phyloP scores from a whole-genome alignment of 2,797 vertebrate genomes.

The Picus viridis region DNA sequence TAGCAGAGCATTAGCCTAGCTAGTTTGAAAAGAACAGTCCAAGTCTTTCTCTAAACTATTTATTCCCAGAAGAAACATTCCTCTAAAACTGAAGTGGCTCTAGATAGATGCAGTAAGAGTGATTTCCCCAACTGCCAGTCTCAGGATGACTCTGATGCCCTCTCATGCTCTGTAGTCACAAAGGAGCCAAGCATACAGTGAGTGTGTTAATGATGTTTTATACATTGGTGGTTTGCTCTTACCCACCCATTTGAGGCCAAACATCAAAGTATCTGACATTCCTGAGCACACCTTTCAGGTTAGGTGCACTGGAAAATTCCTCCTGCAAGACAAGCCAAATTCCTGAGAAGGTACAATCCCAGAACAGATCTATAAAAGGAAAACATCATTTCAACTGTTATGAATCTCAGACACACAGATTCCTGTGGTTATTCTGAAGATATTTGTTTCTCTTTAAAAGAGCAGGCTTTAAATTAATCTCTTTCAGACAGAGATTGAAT shows the following conservation, averaged over 20 bases:
- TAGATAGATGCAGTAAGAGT: background rate
- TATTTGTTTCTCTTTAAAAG: constrained; percentile 45
- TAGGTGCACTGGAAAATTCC: background rate
- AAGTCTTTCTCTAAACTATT: background rate
- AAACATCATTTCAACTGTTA: background rate
- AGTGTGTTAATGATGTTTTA: background rate
- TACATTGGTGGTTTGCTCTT: background rate
- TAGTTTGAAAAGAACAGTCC: background rate
- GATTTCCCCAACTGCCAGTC: background rate
- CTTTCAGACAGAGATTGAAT: constrained; percentile 39
- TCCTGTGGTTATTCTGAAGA: background rate
- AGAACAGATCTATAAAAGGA: background rate
- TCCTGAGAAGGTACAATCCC: background rate
- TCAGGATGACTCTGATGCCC: background rate
- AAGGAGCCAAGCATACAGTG: background rate
- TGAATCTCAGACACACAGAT: background rate
- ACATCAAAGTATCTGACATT: background rate
- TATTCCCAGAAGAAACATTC: background rate
- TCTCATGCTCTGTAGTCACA: background rate
- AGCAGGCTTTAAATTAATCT: constrained; percentile 52
- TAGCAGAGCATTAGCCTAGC: background rate
- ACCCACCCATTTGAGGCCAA: background rate
- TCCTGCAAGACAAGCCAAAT: background rate
- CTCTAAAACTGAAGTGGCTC: background rate
- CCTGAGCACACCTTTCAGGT: background rate